Base-by-base conservation (phyloP, 1,140 invertebrate genomes). In the Drosophila pseudoobscura region DNA sequence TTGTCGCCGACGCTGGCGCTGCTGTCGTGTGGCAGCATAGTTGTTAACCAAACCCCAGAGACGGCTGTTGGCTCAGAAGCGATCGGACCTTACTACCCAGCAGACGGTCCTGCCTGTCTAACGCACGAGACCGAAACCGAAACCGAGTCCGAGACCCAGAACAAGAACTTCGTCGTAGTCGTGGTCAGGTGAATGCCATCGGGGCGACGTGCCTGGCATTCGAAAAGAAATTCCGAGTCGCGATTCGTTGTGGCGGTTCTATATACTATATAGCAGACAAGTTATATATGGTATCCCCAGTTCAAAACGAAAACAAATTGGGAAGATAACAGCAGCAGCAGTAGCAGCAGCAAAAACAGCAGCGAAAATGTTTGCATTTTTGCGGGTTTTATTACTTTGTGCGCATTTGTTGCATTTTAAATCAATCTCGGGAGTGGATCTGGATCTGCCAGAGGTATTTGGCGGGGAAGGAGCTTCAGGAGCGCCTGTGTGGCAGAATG, bases 351-450 rank as follows among this genome's bases (percentile, higher is more conserved):
- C 35, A 39, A 24, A 54, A 50, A 66, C 17, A 49, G 65, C 52
- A 56, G 45, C 52, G 24, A 63, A 78, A 88, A 88, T 88, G 83
- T 79, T 88, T 83, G 54, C 83, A 79, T 70, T 88, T 83, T 76
- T 66, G 78, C 72, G 55, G 57, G 61, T 88, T 88, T 89, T 88
- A 88, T 88, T 88, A 75, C 83, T 88, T 70, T 88, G 65, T 88
- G 83, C 88, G 83, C 83, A 88, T 83, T 88, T 83, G 78, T 57
- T 88, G 83, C 83, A 88, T 88, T 88, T 88, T 88, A 88, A 88
- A 88, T 66, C 65, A 53, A 70, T 60, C 50, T 83, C 60, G 51
- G 75, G 60, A 44, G 75, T 51, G 69, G 75, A 83, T 69, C 57
- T 83, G 64, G 75, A 83, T 69, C 57, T 83, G 64, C 55, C 69